These are phyloP conservation scores for Amiota minor DNA, from an alignment of 2,888 invertebrate genomes.

Conservation along the genomic window DNA sequence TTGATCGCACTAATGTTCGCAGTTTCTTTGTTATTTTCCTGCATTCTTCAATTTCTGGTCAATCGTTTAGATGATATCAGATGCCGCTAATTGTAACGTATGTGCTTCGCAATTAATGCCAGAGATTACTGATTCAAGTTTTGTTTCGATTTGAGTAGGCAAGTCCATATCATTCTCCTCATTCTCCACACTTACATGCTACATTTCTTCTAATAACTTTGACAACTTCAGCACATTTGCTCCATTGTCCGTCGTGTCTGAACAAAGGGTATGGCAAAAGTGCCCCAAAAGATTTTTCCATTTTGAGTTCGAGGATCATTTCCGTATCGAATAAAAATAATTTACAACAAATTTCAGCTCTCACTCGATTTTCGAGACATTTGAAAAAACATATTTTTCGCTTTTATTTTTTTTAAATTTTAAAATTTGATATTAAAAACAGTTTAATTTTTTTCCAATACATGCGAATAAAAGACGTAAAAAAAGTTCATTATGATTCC, in stretches of 20 bases:
- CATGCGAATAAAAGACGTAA: no score
- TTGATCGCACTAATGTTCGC: background rate
- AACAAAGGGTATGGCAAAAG: no score
- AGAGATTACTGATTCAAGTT: background rate
- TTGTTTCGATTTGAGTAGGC: background rate
- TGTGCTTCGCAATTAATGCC: background rate
- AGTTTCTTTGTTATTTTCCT: background rate
- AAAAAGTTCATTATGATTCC: no score
- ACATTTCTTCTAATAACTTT: slow-evolving; percentile 32
- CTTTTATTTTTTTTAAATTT: no score
- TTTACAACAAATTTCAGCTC: no score
- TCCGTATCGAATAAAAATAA: no score
- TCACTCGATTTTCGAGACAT: no score
- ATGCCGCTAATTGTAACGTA: background rate
- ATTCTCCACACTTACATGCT: slow-evolving; percentile 18
- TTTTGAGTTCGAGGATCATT: no score
- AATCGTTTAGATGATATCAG: background rate
- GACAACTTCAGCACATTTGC: slow-evolving; percentile 36
- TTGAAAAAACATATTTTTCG: no score
- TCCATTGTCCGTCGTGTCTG: slow-evolving; percentile 42
- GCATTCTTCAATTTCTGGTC: background rate
- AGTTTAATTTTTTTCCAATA: no score
- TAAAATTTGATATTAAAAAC: no score
- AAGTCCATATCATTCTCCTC: slow-evolving; percentile 24
- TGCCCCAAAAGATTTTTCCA: no score